A percentile compares a stretch with the other conserved stretches of the same genome.
These are phyloP conservation scores for Hymenochirus boettgeri DNA, from an alignment of 2,113 vertebrate species.

Conservation along the genomic window DNA sequence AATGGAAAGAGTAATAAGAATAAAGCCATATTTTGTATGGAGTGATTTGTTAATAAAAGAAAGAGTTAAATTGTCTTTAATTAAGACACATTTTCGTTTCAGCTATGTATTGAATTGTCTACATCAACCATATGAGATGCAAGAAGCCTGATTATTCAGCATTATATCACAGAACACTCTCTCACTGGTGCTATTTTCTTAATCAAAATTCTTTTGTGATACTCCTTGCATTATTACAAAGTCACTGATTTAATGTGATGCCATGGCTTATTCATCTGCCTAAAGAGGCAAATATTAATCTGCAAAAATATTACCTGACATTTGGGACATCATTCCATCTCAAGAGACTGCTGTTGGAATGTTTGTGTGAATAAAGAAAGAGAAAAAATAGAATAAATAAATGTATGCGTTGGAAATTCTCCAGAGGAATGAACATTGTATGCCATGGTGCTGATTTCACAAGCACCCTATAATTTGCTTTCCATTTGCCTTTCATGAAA, in stretches of 20 bases:
- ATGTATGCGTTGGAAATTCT: too few species aligned
- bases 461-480: too few species aligned
- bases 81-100: slow-evolving; percentile 17
- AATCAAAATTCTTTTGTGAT: slow-evolving; percentile 41
- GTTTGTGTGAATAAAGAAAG: too few species aligned
- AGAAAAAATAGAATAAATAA: too few species aligned
- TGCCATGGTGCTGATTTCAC: too few species aligned
- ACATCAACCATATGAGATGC: slow-evolving; percentile 32
- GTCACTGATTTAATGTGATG: slow-evolving; percentile 31
- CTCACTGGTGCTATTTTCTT: slow-evolving; percentile 27
- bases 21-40: too few species aligned
- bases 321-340: slow-evolving; percentile 9
- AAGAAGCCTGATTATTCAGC: slow-evolving; percentile 31
- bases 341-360: too few species aligned
- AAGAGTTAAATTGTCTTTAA: slow-evolving; percentile 19
- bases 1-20: too few species aligned
- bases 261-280: slow-evolving; percentile 22
- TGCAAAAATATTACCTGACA: slow-evolving; percentile 35
- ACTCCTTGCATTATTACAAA: slow-evolving; percentile 29
- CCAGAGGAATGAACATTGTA: too few species aligned
- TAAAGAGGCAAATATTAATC: slow-evolving; percentile 36
- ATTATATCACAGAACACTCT: slow-evolving; percentile 16
- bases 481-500: too few species aligned
- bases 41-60: slow-evolving; percentile 19
- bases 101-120: slow-evolving; percentile 21